These are phyloP conservation scores for Cettia cetti DNA, from an alignment of 2,113 vertebrate genomes.

Conservation along the genomic window DNA sequence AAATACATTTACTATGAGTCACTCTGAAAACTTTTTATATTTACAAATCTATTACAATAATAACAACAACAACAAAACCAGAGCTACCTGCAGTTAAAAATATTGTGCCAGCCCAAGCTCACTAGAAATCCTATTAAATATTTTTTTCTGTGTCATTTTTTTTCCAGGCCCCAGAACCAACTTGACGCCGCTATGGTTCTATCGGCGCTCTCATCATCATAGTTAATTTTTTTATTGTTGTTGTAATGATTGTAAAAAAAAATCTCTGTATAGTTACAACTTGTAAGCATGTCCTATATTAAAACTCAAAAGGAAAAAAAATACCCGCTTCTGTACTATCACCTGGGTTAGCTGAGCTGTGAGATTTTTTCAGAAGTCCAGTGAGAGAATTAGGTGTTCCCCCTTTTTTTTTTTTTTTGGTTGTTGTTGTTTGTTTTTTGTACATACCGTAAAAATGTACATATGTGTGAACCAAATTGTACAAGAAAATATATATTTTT, in stretches of 20 bases:
- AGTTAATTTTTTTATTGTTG: conserved; percentile 73
- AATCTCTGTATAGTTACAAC: conserved; percentile 89
- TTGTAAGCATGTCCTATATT: conserved; percentile 98
- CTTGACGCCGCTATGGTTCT: conserved; percentile 87
- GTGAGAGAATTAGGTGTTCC: conserved; percentile 88
- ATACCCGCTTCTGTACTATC: conserved; percentile 85
- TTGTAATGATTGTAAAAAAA: conserved; percentile 82
- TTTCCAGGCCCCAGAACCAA: conserved; percentile 91
- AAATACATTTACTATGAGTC: background rate
- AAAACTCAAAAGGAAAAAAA: conserved; percentile 69
- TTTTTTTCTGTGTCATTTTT: conserved; percentile 67
- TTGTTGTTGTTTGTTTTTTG: conserved; percentile 80
- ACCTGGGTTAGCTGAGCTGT: conserved; percentile 85
- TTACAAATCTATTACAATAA: background rate
- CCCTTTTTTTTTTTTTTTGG: conserved; percentile 65
- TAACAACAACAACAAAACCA: conserved; percentile 1
- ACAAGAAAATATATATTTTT: conserved; percentile 99
- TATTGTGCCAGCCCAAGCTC: background rate
- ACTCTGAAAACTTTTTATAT: background rate
- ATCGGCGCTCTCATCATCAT: conserved; percentile 82
- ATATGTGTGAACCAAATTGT: conserved; percentile 99
- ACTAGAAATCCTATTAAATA: conserved; percentile 4
- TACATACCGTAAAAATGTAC: conserved; percentile 98
- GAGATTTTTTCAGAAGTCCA: conserved; percentile 80
- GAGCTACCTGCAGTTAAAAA: background rate